A percentile compares a stretch with the other conserved stretches of the same genome.
phyloP scores from a whole-genome alignment of 2,888 invertebrate species.

The Plutella xylostella region DNA sequence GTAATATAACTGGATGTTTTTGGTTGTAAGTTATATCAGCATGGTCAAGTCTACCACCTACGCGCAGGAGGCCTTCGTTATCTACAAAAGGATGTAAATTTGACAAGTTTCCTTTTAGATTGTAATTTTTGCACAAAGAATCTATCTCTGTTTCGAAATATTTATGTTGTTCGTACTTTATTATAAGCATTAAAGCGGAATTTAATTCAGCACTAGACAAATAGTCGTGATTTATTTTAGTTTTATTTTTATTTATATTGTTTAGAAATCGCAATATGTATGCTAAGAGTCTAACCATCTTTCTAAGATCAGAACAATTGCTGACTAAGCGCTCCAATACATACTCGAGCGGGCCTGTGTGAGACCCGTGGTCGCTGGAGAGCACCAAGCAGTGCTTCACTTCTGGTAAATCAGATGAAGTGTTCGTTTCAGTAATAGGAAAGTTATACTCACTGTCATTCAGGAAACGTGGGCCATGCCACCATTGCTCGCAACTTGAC shows the following conservation, averaged over 20 bases:
- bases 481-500: no score
- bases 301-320: no score
- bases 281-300: no score
- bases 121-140: background rate
- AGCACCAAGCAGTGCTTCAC: no score
- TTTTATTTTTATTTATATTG: background rate
- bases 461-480: no score
- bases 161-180: background rate
- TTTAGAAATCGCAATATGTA: background rate
- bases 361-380: no score
- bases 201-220: background rate
- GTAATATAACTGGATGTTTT: constrained; percentile 5
- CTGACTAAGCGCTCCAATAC: no score
- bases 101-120: background rate
- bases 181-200: background rate
- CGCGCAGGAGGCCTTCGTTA: background rate
- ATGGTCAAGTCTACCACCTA: constrained; percentile 4
- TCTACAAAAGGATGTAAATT: constrained; percentile 4
- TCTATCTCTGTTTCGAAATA: background rate
- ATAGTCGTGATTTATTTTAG: background rate
- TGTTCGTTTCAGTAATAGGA: no score
- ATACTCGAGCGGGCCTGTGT: no score
- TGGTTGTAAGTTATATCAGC: constrained; percentile 1
- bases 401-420: no score
- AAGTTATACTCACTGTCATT: no score